These are phyloP conservation scores for Coluber constrictor DNA, from an alignment of 2,797 vertebrate genomes.

Conservation along the genomic window DNA sequence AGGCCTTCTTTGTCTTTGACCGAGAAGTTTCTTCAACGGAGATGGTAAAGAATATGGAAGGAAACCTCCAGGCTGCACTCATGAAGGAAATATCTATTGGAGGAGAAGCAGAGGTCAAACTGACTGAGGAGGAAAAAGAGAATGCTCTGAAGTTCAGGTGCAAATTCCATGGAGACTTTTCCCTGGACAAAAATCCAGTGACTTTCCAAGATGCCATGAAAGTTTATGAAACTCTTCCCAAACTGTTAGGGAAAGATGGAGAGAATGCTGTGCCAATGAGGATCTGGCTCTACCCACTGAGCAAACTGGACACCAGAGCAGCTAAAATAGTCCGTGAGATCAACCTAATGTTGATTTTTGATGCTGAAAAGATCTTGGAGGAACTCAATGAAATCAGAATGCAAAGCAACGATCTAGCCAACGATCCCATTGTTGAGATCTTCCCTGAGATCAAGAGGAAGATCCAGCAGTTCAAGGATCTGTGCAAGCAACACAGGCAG, in stretches of 20 bases:
- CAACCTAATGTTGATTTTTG: fast-evolving
- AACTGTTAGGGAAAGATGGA: slow-evolving; percentile 4
- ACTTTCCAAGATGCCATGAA: slow-evolving; percentile 46
- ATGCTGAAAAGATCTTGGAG: no score
- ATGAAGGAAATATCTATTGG: background rate
- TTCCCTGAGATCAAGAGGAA: no score
- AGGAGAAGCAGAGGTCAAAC: background rate
- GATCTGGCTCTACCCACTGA: slow-evolving; percentile 35
- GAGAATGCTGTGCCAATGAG: slow-evolving; percentile 31
- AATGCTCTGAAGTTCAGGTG: background rate
- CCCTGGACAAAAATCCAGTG: slow-evolving; percentile 49
- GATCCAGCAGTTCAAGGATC: no score
- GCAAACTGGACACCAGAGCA: no score
- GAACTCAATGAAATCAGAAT: no score
- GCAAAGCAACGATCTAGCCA: no score
- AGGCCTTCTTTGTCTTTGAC: slow-evolving; percentile 54
- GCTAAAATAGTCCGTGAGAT: no score
- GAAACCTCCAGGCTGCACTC: background rate
- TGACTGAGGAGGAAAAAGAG: background rate
- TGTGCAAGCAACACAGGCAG: no score
- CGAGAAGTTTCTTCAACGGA: background rate
- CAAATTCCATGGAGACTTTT: slow-evolving; percentile 23
- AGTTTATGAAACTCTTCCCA: slow-evolving; percentile 7
- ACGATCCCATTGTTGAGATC: no score
- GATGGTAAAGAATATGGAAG: background rate